Evolutionary conservation across 2,888 invertebrate species (phyloP), one percentile per base, ranked within the genome.

Genomic region (Lasioglossum oenotherae): DNA sequence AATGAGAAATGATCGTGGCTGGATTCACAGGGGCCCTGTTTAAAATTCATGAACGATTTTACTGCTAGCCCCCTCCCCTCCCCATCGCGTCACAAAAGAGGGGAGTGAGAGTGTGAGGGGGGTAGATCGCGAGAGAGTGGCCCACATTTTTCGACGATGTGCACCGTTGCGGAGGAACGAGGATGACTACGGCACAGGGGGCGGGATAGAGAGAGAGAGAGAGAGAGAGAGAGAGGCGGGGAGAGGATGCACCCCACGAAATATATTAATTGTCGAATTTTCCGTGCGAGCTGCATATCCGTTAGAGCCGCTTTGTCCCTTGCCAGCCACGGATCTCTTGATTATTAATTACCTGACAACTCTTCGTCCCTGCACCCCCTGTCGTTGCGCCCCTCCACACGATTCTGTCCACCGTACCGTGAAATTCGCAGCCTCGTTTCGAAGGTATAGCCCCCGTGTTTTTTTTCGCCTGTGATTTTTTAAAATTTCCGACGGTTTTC

Each of bases 21-120:
- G 92, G 92, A 93, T 93, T 93, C 93, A 92, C 88, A 90, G 91
- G 91, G 90, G 90, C 87, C 88, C 95, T 95, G 94, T 93, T 95
- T 95, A 94, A 95, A 95, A 95, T 95, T 95, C 95, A 95, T 95
- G 94, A 95, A 95, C 93, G 94, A 94, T 94, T 94, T 94, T 94
- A 93, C 92, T 90, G 93, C 92, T 92, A 92, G n/a, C 91, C 84
- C 82, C 81, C 86, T 76, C 87, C 87, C 78, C 35, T 10, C 19
- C 14, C 41, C 64, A 82, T 84, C 88, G 75, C 87, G 85, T 92
- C 87, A 91, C 92, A 92, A 93, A 93, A 92, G 92, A 83, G 60
- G 5, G 14, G 27, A 5, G 87, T 84, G 83, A 88, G 84, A 88
- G 84, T 41, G 80, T 8, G 88, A 84, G 87, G 85, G 87, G 85